Base-by-base conservation (phyloP, 2,113 vertebrate species). In the Hiodon alosoides region DNA sequence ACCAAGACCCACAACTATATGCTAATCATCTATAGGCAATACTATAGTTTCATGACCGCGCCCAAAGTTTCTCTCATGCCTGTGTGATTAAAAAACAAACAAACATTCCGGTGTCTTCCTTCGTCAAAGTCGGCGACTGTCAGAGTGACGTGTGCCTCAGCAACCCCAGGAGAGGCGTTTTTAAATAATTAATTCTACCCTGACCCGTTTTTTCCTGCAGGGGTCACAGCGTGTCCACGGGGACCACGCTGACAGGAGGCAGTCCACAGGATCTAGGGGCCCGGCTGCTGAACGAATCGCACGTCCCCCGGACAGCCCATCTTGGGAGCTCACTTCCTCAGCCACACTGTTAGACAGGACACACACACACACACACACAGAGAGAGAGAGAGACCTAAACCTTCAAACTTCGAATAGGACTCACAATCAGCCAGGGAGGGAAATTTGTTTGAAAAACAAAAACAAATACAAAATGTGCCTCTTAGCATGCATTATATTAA, bases 181-280 rank as follows among this genome's bases (percentile, higher is more conserved):
- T 31, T 31, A 31, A 31, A 31, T 31, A 31, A 31, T 31, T 31
- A 31, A 31, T 31, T 53, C 6, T 31, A 48, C 13, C 14, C 93
- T 93, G 82, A 98, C 96, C 85, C 90, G 92, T 82, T 93, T 96
- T 72, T 90, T 94, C 78, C 93, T 92, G 79, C 95, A 97, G 72
- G 90, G 81, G 75, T 98, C 94, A 69, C 96, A 99, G 0, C 73
- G 75, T 14, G 92, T 94, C 96, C 97, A 98, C 0, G 89, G 31
- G 8, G 93, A 94, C 96, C 96, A 99, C 53, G 87, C 74, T 0
- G 95, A 95, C 60, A 93, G 78, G 1, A 9, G 0, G 14, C 97
- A 99, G 80, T 97, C 90, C 3, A 91, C 80, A 0, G 94, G 91
- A 4, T 83, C 81, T 0, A 81, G 86, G 0, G 67, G 2, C 3